Conservation (phyloP, 2,797 vertebrate species). For the Dallia pectoralis region DNA sequence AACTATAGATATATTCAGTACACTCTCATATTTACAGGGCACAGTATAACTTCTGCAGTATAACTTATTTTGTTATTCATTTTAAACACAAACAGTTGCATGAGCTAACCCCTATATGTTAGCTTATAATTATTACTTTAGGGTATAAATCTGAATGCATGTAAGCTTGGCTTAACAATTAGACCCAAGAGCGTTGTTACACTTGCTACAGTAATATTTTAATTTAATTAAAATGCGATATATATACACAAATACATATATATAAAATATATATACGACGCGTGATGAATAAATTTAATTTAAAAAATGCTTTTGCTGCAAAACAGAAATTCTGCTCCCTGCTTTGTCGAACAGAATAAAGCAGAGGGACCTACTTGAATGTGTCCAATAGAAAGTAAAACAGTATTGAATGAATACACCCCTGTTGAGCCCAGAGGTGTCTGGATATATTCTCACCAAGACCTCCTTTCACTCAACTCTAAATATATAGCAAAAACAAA, state of each 20-base stretch:
- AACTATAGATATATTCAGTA: background rate
- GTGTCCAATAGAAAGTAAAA: no score
- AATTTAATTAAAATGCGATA: constrained; percentile 2
- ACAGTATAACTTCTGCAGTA: constrained; percentile 6
- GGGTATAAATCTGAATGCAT: constrained; percentile 22
- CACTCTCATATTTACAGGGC: background rate
- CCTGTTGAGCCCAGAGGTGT: background rate
- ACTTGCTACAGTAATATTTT: constrained; percentile 30
- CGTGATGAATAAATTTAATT: no score
- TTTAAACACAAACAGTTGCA: constrained; percentile 36
- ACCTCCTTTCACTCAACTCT: constrained; percentile 10
- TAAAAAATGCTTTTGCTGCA: no score
- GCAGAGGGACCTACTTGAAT: no score
- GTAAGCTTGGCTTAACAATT: constrained; percentile 33
- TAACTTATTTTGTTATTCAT: constrained; percentile 23
- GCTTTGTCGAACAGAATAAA: background rate
- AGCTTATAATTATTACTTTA: constrained; percentile 24
- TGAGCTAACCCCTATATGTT: constrained; percentile 30
- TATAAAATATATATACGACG: no score
- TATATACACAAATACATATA: background rate
- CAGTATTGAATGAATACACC: no score
- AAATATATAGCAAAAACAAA: constrained; percentile 33
- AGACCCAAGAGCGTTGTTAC: constrained; percentile 12
- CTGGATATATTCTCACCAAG: constrained; percentile 12
- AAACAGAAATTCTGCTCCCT: no score